Conservation (phyloP, 2,888 invertebrate genomes). For the Phortica magna region DNA sequence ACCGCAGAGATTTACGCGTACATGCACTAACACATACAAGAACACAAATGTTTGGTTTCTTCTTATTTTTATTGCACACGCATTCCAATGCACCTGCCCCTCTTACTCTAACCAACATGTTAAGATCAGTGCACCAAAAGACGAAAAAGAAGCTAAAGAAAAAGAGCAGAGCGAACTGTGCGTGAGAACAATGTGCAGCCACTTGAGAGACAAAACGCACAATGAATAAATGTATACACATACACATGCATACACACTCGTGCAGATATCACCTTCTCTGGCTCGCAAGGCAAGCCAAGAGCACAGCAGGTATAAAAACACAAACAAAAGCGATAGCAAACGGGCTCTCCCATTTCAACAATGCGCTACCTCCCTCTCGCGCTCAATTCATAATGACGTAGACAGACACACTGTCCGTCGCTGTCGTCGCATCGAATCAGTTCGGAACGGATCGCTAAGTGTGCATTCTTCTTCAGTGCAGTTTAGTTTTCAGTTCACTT, state of each 20-base stretch:
- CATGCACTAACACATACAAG: not conserved
- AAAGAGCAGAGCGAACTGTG: conserved; percentile 50
- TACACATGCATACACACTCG: not conserved
- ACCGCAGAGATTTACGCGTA: conserved; percentile 68
- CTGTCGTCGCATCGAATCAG: not conserved
- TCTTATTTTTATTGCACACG: conserved; percentile 51
- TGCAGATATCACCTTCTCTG: conserved; percentile 5
- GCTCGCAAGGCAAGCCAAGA: not conserved
- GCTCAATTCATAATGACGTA: conserved; percentile 16
- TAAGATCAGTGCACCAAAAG: not conserved
- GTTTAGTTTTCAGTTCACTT: conserved; percentile 2
- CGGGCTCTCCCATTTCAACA: conserved; percentile 4
- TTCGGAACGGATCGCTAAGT: conserved; percentile 21
- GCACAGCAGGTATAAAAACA: conserved; percentile 20
- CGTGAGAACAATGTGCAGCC: conserved; percentile 53
- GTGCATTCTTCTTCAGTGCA: conserved; percentile 28
- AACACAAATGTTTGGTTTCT: not conserved
- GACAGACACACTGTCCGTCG: not conserved
- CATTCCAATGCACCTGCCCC: conserved; percentile 66
- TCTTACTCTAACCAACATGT: not conserved
- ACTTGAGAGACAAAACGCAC: conserved; percentile 17
- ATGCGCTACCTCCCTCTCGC: not conserved
- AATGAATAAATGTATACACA: not conserved
- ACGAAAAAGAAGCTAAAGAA: conserved; percentile 33
- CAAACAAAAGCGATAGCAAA: conserved; percentile 1